Base-by-base conservation (phyloP, 2,113 vertebrate species). In the Taurulus bubalis region DNA sequence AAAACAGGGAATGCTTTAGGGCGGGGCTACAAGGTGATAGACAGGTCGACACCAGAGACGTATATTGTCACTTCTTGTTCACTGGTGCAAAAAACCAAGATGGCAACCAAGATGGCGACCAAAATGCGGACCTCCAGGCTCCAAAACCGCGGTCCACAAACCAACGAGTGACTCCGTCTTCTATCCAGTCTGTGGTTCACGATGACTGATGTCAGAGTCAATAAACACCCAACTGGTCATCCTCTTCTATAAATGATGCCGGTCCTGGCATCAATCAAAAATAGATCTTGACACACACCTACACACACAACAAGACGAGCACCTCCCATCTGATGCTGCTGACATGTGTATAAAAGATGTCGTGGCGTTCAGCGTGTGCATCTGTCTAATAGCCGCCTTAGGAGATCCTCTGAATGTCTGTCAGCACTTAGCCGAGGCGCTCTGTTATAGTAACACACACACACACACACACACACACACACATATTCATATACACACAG, bases 331-430 rank as follows among this genome's bases (percentile, higher is more conserved):
- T 49, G 69, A 86, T 14, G 60, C 18, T 30, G 47, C 69, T 68
- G 60, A 78, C 69, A n/a, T n/a, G 71, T 30, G 32, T 28, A 24
- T 74, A 34, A 62, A 85, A 38, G 56, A 77, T 30, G 65, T 49
- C 1, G 65, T 68, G 72, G 66, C 56, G 89, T 71, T 60, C 65
- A 77, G 83, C 20, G 20, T 78, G 32, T 81, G 64, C 75, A 77
- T 84, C 82, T 80, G 82, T 73, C 12, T 84, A 81, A 90, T 77
- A 58, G 84, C 36, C 36, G 55, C 68, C 78, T 62, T 51, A 83
- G 85, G 85, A 85, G 79, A 84, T 85, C 77, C 66, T 79, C 40
- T 24, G 15, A 34, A 16, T 55, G 59, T 80, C 75, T 60, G 49
- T 66, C 60, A 83, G 36, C 63, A 28, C 30, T 74, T 26, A 59